These are phyloP conservation scores for Furnarius figulus DNA, from an alignment of 2,113 vertebrate species.

Conservation along the genomic window DNA sequence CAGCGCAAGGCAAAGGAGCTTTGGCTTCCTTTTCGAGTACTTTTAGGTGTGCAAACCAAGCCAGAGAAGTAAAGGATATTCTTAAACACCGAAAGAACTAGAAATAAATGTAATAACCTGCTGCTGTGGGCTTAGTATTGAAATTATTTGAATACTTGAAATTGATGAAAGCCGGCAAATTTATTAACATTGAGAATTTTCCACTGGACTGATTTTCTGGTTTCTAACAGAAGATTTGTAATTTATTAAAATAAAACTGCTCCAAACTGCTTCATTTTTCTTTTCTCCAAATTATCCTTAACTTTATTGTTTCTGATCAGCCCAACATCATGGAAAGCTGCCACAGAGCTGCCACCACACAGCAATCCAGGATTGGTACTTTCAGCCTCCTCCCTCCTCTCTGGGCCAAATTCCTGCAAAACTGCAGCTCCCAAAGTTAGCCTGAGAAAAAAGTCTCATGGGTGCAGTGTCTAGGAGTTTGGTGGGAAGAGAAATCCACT, in stretches of 20 bases:
- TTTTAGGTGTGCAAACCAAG: background rate
- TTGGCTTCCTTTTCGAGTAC: background rate
- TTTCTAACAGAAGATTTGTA: background rate
- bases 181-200: background rate
- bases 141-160: background rate
- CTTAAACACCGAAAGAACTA: background rate
- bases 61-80: background rate
- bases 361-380: fast-evolving
- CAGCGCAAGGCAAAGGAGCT: background rate
- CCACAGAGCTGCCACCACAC: background rate
- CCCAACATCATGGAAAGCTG: fast-evolving
- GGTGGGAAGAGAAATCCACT: background rate
- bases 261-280: background rate
- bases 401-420: background rate
- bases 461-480: background rate
- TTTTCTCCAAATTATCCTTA: background rate
- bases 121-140: background rate
- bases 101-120: background rate
- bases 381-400: background rate
- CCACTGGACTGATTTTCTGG: background rate
- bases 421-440: background rate
- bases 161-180: background rate
- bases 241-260: background rate
- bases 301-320: background rate
- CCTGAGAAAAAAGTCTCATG: background rate